These are phyloP conservation scores for Laticauda laticaudata DNA, from an alignment of 2,113 vertebrate species.

Conservation along the genomic window DNA sequence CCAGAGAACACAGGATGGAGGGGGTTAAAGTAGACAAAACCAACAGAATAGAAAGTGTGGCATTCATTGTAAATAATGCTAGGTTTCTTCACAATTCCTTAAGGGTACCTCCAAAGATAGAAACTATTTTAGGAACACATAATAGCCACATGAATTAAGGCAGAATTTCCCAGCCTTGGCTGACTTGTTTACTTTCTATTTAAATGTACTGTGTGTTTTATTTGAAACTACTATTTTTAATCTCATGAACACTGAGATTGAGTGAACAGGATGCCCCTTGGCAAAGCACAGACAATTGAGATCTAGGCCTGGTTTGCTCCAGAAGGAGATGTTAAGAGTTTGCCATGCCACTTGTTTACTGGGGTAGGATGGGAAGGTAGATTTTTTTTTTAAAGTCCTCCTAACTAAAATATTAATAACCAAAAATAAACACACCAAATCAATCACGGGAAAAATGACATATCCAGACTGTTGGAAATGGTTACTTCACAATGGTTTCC, in stretches of 20 bases:
- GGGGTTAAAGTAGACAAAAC: slow-evolving; percentile 9
- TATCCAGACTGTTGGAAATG: background rate
- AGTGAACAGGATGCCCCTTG: slow-evolving; percentile 1
- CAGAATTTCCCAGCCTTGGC: slow-evolving; percentile 38
- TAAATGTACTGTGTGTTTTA: slow-evolving; percentile 20
- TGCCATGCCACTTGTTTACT: background rate
- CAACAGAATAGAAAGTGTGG: slow-evolving; percentile 31
- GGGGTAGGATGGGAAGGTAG: background rate
- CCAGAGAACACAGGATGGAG: slow-evolving; percentile 32
- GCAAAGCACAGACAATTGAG: background rate
- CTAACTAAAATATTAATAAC: background rate
- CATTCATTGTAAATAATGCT: slow-evolving; percentile 22
- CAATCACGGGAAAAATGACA: background rate
- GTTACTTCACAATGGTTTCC: background rate
- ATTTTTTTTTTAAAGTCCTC: background rate
- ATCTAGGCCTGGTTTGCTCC: background rate
- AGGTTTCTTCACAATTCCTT: slow-evolving; percentile 28
- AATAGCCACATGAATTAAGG: slow-evolving; percentile 34
- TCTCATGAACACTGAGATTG: slow-evolving; percentile 29
- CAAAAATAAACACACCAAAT: background rate
- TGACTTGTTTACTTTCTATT: slow-evolving; percentile 22
- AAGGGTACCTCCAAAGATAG: slow-evolving; percentile 16
- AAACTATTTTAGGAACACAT: slow-evolving; percentile 36
- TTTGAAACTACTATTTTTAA: slow-evolving; percentile 25
- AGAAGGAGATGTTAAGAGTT: background rate